Evolutionary conservation across 2,113 vertebrate species (phyloP).

Genomic region (Solea solea): DNA sequence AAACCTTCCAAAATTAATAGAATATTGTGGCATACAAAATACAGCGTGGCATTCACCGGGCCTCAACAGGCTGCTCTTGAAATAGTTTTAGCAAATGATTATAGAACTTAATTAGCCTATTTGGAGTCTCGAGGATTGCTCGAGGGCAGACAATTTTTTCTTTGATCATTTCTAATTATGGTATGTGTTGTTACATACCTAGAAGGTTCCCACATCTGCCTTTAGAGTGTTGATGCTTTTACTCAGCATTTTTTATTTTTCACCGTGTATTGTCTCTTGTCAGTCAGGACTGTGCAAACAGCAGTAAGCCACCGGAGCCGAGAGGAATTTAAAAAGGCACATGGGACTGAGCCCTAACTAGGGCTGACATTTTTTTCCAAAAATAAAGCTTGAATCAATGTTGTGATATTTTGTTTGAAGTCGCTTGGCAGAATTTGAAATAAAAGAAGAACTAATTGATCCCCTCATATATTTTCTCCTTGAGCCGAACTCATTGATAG

Average conservation of each 20-base stretch:
- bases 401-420: too few species aligned
- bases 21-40: slow-evolving; percentile 44
- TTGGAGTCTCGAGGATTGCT: slow-evolving; percentile 16
- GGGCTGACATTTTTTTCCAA: slow-evolving; percentile 59
- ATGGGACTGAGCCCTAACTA: slow-evolving; percentile 30
- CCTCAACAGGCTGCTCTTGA: slow-evolving; percentile 35
- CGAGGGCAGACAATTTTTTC: neutral
- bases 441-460: too few species aligned
- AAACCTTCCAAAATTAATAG: slow-evolving; percentile 54
- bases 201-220: neutral
- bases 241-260: neutral
- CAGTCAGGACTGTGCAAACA: slow-evolving; percentile 14
- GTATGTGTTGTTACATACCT: neutral
- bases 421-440: too few species aligned
- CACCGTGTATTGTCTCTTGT: slow-evolving; percentile 7
- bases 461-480: too few species aligned
- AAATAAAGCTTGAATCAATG: neutral
- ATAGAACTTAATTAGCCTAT: slow-evolving; percentile 36
- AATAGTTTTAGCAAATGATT: slow-evolving; percentile 27
- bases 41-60: slow-evolving; percentile 25
- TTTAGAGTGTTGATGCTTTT: slow-evolving; percentile 8
- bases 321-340: slow-evolving; percentile 28
- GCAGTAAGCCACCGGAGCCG: slow-evolving; percentile 15
- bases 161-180: neutral
- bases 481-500: too few species aligned